These are phyloP conservation scores for Anhinga rufa DNA, from an alignment of 2,113 vertebrate species.

Conservation along the genomic window DNA sequence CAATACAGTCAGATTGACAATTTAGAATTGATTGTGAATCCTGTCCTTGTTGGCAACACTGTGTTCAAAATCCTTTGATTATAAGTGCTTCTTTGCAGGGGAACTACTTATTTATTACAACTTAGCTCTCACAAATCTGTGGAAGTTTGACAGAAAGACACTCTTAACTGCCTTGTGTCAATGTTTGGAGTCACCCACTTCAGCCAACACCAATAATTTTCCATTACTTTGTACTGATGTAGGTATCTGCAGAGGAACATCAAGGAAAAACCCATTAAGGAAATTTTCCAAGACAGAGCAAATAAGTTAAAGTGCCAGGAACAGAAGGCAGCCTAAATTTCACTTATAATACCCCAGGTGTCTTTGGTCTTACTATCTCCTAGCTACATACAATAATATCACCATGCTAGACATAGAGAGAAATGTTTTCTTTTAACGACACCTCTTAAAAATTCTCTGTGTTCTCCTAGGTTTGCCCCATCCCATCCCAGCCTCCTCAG, in stretches of 20 bases:
- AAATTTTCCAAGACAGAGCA: background rate
- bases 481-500: slow-evolving; percentile 82
- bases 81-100: background rate
- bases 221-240: background rate
- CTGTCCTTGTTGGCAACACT: background rate
- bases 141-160: background rate
- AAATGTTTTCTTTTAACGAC: background rate
- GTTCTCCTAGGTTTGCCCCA: slow-evolving; percentile 69
- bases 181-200: background rate
- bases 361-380: background rate
- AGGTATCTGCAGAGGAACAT: background rate
- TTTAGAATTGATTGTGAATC: background rate
- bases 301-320: background rate
- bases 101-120: background rate
- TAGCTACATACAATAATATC: background rate
- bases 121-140: background rate
- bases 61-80: background rate
- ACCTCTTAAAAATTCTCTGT: background rate
- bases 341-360: background rate
- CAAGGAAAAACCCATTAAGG: background rate
- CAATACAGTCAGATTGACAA: background rate
- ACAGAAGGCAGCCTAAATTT: background rate
- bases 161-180: background rate
- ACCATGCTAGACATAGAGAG: background rate
- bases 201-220: background rate